Evolutionary conservation across 1,140 invertebrate species (phyloP).

Genomic region (Oryctes rhinoceros): DNA sequence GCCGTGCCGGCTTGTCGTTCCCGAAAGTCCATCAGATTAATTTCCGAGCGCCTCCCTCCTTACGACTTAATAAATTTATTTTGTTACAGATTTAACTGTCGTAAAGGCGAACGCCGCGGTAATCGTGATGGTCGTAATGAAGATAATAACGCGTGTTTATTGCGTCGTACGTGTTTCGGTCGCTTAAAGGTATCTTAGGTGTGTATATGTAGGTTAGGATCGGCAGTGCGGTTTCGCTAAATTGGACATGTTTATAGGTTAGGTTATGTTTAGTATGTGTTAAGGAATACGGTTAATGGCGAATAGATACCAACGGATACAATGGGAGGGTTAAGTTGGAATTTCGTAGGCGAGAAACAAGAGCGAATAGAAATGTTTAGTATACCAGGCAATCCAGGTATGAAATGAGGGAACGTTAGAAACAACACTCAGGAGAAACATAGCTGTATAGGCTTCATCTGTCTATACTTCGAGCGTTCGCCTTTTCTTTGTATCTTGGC

Average conservation of each 20-base stretch:
- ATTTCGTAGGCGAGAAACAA: background rate
- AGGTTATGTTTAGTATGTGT: background rate
- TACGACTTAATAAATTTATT: conserved; percentile 12
- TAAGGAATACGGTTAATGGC: background rate
- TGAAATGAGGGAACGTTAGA: too few species aligned
- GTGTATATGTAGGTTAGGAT: background rate
- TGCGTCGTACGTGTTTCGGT: background rate
- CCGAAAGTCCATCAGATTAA: conserved; percentile 7
- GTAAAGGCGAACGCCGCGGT: background rate
- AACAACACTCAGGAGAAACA: too few species aligned
- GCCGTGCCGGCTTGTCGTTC: background rate
- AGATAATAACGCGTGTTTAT: conserved; percentile 9
- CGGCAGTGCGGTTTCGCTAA: background rate
- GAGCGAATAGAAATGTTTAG: background rate
- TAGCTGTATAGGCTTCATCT: too few species aligned
- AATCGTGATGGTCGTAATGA: conserved; percentile 14
- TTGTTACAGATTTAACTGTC: conserved; percentile 5
- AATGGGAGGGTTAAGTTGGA: background rate
- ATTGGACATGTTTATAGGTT: conserved; percentile 6
- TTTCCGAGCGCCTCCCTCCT: background rate
- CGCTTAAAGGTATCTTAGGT: background rate
- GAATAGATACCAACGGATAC: too few species aligned
- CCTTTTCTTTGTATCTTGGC: too few species aligned
- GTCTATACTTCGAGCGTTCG: too few species aligned
- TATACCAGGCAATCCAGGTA: background rate